These are phyloP conservation scores for Halcyon leucocephala DNA, from an alignment of 2,797 vertebrate species.

Conservation along the genomic window DNA sequence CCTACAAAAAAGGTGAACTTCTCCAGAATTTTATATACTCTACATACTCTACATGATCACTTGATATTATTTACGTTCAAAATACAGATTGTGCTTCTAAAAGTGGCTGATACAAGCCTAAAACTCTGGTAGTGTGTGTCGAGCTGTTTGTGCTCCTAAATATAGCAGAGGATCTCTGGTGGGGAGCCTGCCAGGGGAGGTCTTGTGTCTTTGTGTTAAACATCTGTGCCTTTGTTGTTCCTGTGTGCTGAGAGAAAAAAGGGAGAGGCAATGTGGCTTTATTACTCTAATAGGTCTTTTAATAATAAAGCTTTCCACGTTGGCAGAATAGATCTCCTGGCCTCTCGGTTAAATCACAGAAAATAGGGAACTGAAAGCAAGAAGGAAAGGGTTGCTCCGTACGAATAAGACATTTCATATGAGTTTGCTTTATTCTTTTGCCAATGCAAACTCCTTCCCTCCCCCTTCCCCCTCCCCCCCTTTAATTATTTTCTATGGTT, in stretches of 20 bases:
- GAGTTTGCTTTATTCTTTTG: not conserved
- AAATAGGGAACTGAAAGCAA: not conserved
- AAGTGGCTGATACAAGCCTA: not conserved
- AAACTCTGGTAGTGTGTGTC: not conserved
- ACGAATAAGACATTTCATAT: not conserved
- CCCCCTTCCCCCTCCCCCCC: accelerated
- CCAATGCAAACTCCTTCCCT: not conserved
- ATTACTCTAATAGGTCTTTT: not conserved
- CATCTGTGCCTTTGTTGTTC: not conserved
- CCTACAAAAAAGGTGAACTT: not conserved
- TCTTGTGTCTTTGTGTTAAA: constrained; percentile 1
- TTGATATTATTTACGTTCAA: not conserved
- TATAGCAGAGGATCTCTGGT: not conserved
- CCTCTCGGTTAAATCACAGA: not conserved
- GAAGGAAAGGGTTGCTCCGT: not conserved
- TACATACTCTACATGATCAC: not conserved
- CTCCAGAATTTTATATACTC: not conserved
- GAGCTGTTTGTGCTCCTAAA: not conserved
- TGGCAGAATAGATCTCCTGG: not conserved
- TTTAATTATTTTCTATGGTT: not conserved
- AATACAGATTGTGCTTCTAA: not conserved
- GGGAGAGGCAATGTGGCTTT: not conserved
- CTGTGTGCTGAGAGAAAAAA: not conserved
- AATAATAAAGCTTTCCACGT: not conserved
- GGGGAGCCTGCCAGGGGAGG: not conserved